A percentile compares a stretch with the other conserved stretches of the same genome.
Evolutionary conservation across 2,888 invertebrate genomes (phyloP).

Genomic region (Pantelozetes paolii): DNA sequence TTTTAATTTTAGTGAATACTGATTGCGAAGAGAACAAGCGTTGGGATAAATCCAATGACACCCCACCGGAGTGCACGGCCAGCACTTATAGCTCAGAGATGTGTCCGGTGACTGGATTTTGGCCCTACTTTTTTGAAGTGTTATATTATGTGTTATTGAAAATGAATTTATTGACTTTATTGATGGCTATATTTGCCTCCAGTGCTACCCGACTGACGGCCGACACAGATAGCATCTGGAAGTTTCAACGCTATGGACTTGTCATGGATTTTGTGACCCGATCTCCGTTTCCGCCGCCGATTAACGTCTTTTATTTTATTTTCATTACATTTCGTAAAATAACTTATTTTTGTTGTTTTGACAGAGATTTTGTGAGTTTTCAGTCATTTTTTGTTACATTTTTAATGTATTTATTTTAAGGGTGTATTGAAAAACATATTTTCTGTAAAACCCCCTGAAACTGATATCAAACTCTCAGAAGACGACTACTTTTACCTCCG

Average conservation of each 20-base stretch:
- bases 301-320: slow-evolving; percentile 50
- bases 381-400: too few species aligned
- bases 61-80: too few species aligned
- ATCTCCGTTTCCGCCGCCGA: slow-evolving; percentile 52
- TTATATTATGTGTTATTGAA: slow-evolving; percentile 51
- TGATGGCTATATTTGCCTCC: slow-evolving; percentile 52
- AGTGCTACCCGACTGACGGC: slow-evolving; percentile 47
- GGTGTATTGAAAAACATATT: too few species aligned
- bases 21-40: too few species aligned
- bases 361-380: too few species aligned
- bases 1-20: too few species aligned
- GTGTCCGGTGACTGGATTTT: slow-evolving; percentile 48
- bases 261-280: slow-evolving; percentile 52
- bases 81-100: neutral
- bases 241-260: slow-evolving; percentile 52
- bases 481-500: slow-evolving; percentile 45
- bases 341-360: too few species aligned
- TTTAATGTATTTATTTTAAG: too few species aligned
- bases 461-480: too few species aligned
- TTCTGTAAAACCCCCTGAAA: too few species aligned
- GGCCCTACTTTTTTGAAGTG: slow-evolving; percentile 48
- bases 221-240: slow-evolving; percentile 53
- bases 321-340: slow-evolving; percentile 40
- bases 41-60: too few species aligned
- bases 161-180: slow-evolving; percentile 52